These are phyloP conservation scores for Peromyscus leucopus DNA, from an alignment of 2,113 vertebrate species.

Conservation along the genomic window DNA sequence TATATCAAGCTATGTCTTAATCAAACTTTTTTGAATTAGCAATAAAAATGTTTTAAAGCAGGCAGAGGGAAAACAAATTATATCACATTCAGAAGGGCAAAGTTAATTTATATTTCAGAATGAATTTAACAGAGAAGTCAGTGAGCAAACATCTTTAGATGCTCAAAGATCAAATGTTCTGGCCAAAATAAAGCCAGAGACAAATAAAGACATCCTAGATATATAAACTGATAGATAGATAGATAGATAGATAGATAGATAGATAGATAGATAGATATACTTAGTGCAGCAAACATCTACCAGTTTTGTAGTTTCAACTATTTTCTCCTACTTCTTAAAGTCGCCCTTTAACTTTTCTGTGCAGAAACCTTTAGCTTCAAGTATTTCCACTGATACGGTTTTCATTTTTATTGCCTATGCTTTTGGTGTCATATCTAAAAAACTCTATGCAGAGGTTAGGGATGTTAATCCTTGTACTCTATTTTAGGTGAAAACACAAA, in stretches of 20 bases:
- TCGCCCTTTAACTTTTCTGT: background rate
- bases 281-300: background rate
- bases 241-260: too few relatives aligned
- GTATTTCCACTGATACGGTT: background rate
- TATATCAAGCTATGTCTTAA: background rate
- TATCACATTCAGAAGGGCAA: background rate
- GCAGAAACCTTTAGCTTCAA: background rate
- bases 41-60: slow-evolving; percentile 5
- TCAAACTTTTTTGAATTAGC: background rate
- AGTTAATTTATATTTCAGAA: background rate
- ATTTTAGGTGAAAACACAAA: background rate
- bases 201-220: background rate
- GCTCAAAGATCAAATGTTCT: background rate
- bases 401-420: background rate
- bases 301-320: background rate
- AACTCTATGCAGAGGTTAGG: background rate
- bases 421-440: background rate
- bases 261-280: background rate
- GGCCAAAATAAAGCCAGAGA: background rate
- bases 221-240: background rate
- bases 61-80: background rate
- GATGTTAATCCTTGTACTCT: background rate
- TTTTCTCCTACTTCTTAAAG: background rate
- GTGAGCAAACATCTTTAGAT: background rate
- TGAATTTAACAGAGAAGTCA: background rate